phyloP scores from a whole-genome alignment of 2,888 invertebrate species.

The Ichneumon xanthorius region DNA sequence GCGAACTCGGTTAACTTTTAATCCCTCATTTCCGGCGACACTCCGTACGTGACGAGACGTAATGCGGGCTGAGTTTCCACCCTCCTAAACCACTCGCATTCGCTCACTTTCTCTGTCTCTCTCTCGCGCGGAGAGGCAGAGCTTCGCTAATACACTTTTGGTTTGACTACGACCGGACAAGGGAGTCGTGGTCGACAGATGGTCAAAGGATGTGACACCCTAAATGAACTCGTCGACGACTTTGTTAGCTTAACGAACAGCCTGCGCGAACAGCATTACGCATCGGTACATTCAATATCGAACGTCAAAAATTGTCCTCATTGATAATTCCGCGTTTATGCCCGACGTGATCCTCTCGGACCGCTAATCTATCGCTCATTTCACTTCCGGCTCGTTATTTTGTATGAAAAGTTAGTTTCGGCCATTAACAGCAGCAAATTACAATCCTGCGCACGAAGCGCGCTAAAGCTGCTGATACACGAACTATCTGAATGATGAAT shows the following conservation, averaged over 20 bases:
- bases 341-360: neutral
- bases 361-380: neutral
- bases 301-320: neutral
- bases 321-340: neutral
- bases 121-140: slow-evolving; percentile 9
- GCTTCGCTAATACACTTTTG: slow-evolving; percentile 54
- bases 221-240: slow-evolving; percentile 51
- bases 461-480: too few species aligned
- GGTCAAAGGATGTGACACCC: slow-evolving; percentile 37
- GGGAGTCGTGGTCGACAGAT: slow-evolving; percentile 46
- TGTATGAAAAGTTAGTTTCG: neutral
- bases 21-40: slow-evolving; percentile 71
- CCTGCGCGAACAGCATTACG: neutral
- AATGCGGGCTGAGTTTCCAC: slow-evolving; percentile 66
- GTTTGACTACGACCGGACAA: slow-evolving; percentile 33
- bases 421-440: neutral
- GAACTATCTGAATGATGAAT: neutral
- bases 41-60: slow-evolving; percentile 64
- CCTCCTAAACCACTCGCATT: slow-evolving; percentile 47
- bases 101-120: slow-evolving; percentile 7
- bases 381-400: neutral
- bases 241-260: slow-evolving; percentile 18
- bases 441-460: neutral
- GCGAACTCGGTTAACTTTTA: slow-evolving; percentile 72
- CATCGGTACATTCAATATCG: neutral